Percentiles rank a stretch among this genome's conserved stretches.
phyloP scores from a whole-genome alignment of 2,888 invertebrate genomes.

The Mamestra brassicae region DNA sequence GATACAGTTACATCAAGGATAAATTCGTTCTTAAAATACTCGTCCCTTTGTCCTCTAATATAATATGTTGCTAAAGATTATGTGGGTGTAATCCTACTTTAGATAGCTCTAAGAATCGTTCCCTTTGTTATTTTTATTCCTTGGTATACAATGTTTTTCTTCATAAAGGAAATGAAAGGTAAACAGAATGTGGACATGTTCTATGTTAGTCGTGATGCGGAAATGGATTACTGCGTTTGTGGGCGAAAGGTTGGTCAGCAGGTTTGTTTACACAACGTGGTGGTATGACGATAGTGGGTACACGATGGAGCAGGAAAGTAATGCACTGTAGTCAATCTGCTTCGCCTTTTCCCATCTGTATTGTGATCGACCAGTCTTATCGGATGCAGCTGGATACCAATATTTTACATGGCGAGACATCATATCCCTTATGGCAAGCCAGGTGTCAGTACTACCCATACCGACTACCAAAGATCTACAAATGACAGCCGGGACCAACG shows the following conservation, averaged over 20 bases:
- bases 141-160: conserved; percentile 22
- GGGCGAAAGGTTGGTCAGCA: not conserved
- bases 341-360: no score
- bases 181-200: conserved; percentile 23
- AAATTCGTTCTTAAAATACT: conserved; percentile 5
- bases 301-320: no score
- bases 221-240: conserved; percentile 23
- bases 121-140: conserved; percentile 16
- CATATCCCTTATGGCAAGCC: no score
- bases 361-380: no score
- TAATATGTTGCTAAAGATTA: conserved; percentile 15
- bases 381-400: no score
- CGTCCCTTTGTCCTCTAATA: conserved; percentile 33
- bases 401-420: no score
- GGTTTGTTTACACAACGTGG: conserved; percentile 5
- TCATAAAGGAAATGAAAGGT: conserved; percentile 36
- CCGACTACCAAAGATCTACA: no score
- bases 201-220: conserved; percentile 20
- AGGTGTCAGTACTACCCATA: no score
- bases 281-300: not conserved
- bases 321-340: no score
- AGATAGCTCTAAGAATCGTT: not conserved
- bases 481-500: no score
- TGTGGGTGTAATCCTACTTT: conserved; percentile 5
- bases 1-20: conserved; percentile 2